Evolutionary conservation across 1,140 invertebrate species (phyloP).

Genomic region (Hestina assimilis): DNA sequence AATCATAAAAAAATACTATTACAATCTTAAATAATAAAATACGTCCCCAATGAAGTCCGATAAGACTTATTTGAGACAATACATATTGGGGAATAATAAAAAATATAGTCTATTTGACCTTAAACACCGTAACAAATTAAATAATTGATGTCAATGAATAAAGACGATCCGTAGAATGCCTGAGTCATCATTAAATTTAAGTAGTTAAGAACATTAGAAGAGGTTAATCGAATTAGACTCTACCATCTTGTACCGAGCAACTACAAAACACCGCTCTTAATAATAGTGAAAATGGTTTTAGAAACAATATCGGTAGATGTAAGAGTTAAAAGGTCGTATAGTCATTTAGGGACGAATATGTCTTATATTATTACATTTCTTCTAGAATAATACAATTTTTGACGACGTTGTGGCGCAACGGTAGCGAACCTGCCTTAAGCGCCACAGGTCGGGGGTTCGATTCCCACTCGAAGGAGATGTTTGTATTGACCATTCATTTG

Average conservation of each 20-base stretch:
- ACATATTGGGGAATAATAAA: background rate
- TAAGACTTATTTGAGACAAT: background rate
- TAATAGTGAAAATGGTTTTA: background rate
- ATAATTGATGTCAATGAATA: conserved; percentile 58
- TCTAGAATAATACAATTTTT: too few relatives aligned
- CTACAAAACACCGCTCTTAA: background rate
- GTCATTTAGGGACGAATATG: too few relatives aligned
- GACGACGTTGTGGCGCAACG: too few relatives aligned
- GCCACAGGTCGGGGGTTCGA: too few relatives aligned
- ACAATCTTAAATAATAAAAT: too few relatives aligned
- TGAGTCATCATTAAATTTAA: conserved; percentile 45
- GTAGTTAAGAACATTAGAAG: conserved; percentile 45
- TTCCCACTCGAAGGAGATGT: too few relatives aligned
- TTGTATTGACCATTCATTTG: too few relatives aligned
- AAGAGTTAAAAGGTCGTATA: too few relatives aligned
- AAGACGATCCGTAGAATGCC: conserved; percentile 50
- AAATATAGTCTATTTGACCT: background rate
- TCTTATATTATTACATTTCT: too few relatives aligned
- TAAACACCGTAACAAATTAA: conserved; percentile 29
- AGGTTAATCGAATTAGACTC: conserved; percentile 61
- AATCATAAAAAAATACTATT: too few relatives aligned
- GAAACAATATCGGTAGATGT: too few relatives aligned
- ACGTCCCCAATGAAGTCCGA: background rate
- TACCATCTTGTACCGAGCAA: conserved; percentile 2
- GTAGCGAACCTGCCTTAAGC: too few relatives aligned